Conservation (phyloP, 2,888 invertebrate species). For the Falcaria lacertinaria region DNA sequence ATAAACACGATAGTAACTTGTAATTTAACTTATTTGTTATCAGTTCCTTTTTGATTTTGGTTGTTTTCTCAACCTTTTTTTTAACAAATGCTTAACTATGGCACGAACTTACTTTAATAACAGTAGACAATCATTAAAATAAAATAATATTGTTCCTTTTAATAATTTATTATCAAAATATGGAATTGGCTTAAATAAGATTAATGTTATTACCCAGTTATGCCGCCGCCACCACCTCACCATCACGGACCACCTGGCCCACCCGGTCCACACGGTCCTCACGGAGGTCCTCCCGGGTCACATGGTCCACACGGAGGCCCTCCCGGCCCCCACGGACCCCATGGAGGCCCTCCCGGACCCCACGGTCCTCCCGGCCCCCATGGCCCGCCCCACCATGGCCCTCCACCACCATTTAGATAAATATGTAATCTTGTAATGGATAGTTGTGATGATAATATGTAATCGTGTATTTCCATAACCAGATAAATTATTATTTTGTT, state of each 20-base stretch:
- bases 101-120: no score
- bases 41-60: no score
- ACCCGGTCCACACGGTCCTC: constrained; percentile 5
- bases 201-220: constrained; percentile 23
- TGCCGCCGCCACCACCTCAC: constrained; percentile 26
- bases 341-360: constrained; percentile 5
- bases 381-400: constrained; percentile 1
- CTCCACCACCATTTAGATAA: background rate
- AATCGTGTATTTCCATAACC: no score
- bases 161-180: no score
- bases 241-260: constrained; percentile 7
- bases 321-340: constrained; percentile 7
- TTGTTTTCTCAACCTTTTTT: no score
- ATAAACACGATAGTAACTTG: background rate
- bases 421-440: background rate
- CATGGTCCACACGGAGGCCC: constrained; percentile 2
- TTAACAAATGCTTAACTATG: no score
- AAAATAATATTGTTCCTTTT: no score
- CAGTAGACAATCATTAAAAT: no score
- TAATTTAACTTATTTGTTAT: no score
- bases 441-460: background rate
- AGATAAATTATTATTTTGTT: no score
- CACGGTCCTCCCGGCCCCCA: constrained; percentile 8
- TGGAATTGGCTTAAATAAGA: no score
- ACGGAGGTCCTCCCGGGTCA: constrained; percentile 2